A percentile compares a stretch with the other conserved stretches of the same genome.
phyloP scores from a whole-genome alignment of 1,140 invertebrate species.

The Ceratina calcarata region DNA sequence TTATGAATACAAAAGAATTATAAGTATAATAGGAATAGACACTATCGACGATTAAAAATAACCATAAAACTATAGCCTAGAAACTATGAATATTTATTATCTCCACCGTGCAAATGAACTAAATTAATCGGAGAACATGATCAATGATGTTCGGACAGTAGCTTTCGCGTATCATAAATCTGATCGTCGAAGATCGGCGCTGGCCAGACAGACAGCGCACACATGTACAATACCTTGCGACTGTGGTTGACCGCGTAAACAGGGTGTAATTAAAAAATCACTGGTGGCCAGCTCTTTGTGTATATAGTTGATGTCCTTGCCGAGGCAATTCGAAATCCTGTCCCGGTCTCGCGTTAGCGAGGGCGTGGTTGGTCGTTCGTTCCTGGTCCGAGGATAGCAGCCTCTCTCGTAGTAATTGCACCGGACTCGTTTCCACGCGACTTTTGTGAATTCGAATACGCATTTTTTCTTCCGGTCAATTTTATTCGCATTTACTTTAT shows the following conservation, averaged over 20 bases:
- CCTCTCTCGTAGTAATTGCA: slow-evolving; percentile 61
- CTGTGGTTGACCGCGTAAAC: slow-evolving; percentile 54
- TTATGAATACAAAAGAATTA: no score
- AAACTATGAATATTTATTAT: no score
- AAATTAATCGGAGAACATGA: not conserved
- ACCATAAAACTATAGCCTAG: no score
- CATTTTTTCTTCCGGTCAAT: slow-evolving; percentile 15
- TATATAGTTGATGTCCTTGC: slow-evolving; percentile 73
- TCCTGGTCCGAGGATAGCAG: slow-evolving; percentile 68
- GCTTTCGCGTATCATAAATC: slow-evolving; percentile 34
- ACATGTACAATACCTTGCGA: slow-evolving; percentile 9
- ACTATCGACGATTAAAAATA: no score
- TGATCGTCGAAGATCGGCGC: slow-evolving; percentile 11
- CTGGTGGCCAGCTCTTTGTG: slow-evolving; percentile 65
- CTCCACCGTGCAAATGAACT: no score
- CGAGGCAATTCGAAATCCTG: slow-evolving; percentile 71
- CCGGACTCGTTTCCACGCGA: slow-evolving; percentile 58
- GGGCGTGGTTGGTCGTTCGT: slow-evolving; percentile 72
- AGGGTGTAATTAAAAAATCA: slow-evolving; percentile 66
- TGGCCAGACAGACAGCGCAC: not conserved
- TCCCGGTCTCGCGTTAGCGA: slow-evolving; percentile 70
- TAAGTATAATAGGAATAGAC: no score
- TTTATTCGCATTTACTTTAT: not conserved
- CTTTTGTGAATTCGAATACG: slow-evolving; percentile 50
- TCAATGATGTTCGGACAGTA: not conserved